Percentiles rank a stretch among this genome's conserved stretches.
These are phyloP conservation scores for Leptopilina drosophilae DNA, from an alignment of 2,888 invertebrate genomes.

Conservation along the genomic window DNA sequence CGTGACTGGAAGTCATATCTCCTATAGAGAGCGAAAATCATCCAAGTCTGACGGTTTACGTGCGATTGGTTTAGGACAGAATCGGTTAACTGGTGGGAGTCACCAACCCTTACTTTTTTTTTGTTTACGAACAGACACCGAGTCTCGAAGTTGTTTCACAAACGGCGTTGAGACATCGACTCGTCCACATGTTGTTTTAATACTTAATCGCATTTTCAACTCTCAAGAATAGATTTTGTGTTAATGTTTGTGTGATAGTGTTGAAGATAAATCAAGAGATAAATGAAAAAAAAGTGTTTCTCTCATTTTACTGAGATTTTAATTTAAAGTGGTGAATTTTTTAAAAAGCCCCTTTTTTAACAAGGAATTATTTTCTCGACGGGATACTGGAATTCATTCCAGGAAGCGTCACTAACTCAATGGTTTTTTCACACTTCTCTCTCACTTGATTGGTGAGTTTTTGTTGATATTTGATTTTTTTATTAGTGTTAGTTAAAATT, in stretches of 20 bases:
- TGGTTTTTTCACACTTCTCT: conserved; percentile 38
- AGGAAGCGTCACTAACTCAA: conserved; percentile 37
- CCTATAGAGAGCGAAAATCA: conserved; percentile 26
- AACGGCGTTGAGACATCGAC: conserved; percentile 32
- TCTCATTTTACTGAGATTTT: background rate
- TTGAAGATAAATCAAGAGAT: background rate
- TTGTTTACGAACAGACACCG: conserved; percentile 23
- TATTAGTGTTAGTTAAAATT: background rate
- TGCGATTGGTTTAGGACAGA: conserved; percentile 38
- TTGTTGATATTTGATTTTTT: conserved; percentile 10
- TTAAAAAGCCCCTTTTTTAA: background rate
- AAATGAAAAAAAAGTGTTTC: conserved; percentile 12
- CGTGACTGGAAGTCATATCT: conserved; percentile 18
- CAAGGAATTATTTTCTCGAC: conserved; percentile 7
- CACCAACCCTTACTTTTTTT: conserved; percentile 5
- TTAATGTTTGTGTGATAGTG: conserved; percentile 7
- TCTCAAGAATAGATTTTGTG: background rate
- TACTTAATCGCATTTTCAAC: background rate
- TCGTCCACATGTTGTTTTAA: conserved; percentile 18
- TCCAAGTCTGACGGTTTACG: conserved; percentile 30
- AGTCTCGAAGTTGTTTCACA: conserved; percentile 19
- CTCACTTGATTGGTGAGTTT: conserved; percentile 38
- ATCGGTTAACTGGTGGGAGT: conserved; percentile 32
- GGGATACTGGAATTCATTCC: conserved; percentile 33
- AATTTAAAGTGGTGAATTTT: conserved; percentile 19